Percentiles rank a stretch among this genome's conserved stretches.
phyloP scores from a whole-genome alignment of 2,888 invertebrate species.

The Agriopis aurantiaria region DNA sequence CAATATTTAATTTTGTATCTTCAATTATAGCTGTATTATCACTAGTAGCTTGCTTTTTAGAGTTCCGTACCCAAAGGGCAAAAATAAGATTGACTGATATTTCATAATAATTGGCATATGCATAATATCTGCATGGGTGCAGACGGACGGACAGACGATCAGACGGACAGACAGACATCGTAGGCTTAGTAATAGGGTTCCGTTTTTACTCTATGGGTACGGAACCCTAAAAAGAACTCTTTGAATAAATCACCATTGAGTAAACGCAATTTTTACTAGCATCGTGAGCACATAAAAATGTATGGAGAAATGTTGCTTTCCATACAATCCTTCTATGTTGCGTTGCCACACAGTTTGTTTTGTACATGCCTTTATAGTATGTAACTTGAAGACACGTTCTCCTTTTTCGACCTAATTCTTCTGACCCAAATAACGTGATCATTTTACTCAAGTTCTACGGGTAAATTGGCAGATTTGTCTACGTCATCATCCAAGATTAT shows the following conservation, averaged over 20 bases:
- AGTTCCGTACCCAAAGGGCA: too few species aligned
- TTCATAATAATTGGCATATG: too few species aligned
- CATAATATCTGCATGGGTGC: too few species aligned
- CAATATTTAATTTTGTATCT: too few species aligned
- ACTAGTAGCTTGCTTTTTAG: too few species aligned
- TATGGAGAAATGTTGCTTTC: not conserved
- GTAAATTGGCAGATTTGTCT: not conserved
- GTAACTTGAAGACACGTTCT: not conserved
- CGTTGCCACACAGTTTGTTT: not conserved
- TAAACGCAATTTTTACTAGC: not conserved
- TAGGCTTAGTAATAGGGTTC: too few species aligned
- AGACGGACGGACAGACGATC: too few species aligned
- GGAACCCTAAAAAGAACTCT: not conserved
- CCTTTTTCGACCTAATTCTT: slow-evolving; percentile 3
- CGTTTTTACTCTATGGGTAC: too few species aligned
- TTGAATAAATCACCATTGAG: not conserved
- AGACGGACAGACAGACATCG: too few species aligned
- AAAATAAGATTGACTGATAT: too few species aligned
- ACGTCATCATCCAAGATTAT: not conserved
- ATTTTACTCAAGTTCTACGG: slow-evolving; percentile 6
- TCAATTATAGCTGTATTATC: too few species aligned
- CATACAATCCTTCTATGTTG: not conserved
- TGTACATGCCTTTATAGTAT: not conserved
- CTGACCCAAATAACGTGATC: slow-evolving; percentile 3
- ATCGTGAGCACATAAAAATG: not conserved